Evolutionary conservation across 2,797 vertebrate species (phyloP).

Genomic region (Podarcis lilfordi): DNA sequence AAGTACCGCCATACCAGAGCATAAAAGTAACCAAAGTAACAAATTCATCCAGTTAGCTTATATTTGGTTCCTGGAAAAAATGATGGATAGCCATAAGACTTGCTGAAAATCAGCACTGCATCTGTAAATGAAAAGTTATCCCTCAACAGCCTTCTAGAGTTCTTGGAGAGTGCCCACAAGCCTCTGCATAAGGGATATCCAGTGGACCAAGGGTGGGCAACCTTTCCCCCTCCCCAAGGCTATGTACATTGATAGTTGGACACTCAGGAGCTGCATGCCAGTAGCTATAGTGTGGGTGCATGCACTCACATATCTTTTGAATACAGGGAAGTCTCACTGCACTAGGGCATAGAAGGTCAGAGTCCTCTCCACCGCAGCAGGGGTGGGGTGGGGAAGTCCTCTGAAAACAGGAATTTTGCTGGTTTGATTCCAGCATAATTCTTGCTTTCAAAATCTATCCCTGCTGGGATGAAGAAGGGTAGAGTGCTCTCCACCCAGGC

Average conservation of each 20-base stretch:
- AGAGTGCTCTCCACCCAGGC: no score
- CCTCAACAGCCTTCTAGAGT: neutral
- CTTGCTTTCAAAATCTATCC: no score
- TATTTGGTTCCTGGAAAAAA: neutral
- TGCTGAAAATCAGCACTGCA: neutral
- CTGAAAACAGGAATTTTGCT: no score
- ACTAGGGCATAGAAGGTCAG: neutral
- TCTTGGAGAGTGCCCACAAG: no score
- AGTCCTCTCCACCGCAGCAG: neutral
- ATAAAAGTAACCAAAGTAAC: neutral
- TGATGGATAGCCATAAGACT: neutral
- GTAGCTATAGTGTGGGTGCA: no score
- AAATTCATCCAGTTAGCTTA: neutral
- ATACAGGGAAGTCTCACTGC: neutral
- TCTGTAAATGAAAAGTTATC: neutral
- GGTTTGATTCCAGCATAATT: no score
- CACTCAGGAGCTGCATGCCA: neutral
- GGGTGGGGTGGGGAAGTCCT: no score
- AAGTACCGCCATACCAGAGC: neutral
- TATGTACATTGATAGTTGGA: neutral
- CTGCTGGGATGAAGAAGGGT: no score
- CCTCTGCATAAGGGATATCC: neutral
- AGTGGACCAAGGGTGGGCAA: neutral
- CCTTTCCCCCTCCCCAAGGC: neutral
- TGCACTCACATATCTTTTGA: neutral